Evolutionary conservation across 2,888 invertebrate genomes (phyloP).

Genomic region (Hyppa rectilinea): DNA sequence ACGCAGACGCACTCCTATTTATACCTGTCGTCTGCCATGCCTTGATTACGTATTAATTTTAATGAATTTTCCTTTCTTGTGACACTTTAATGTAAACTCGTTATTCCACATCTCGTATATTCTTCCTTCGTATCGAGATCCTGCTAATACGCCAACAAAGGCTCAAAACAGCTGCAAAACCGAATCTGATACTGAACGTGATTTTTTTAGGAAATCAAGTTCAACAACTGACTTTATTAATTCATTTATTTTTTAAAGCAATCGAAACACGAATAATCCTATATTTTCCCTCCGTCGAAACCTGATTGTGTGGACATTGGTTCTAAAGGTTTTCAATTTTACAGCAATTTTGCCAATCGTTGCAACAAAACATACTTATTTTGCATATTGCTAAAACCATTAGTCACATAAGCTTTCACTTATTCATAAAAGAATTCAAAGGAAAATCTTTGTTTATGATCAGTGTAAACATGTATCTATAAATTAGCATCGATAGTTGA

Average conservation of each 20-base stretch:
- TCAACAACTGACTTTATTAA: background rate
- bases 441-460: slow-evolving; percentile 41
- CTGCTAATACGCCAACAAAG: no score
- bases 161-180: background rate
- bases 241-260: background rate
- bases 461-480: slow-evolving; percentile 14
- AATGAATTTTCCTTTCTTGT: slow-evolving; percentile 34
- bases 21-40: slow-evolving; percentile 53
- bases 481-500: slow-evolving; percentile 17
- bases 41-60: slow-evolving; percentile 33
- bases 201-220: slow-evolving; percentile 14
- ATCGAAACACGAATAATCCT: background rate
- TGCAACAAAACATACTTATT: slow-evolving; percentile 49
- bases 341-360: slow-evolving; percentile 36
- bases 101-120: background rate
- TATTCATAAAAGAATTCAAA: slow-evolving; percentile 53
- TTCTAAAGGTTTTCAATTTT: slow-evolving; percentile 30
- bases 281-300: background rate
- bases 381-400: slow-evolving; percentile 51
- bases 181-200: background rate
- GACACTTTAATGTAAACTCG: slow-evolving; percentile 19
- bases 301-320: background rate
- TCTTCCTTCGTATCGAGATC: no score
- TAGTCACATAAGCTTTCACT: slow-evolving; percentile 63
- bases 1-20: slow-evolving; percentile 74